These are phyloP conservation scores for Oreochromis aureus DNA, from an alignment of 2,113 vertebrate genomes.

Conservation along the genomic window DNA sequence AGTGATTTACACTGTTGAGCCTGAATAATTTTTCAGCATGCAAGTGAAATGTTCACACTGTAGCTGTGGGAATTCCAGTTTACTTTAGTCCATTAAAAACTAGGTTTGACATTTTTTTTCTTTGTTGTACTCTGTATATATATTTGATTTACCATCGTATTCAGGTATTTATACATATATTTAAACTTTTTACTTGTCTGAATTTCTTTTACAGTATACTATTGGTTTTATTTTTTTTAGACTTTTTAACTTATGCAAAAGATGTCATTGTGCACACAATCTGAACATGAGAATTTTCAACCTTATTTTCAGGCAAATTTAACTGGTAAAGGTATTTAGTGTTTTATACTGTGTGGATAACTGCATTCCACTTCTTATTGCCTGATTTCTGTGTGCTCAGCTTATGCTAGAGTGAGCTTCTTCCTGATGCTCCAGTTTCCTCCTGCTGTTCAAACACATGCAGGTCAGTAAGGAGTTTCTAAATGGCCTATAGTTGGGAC, in stretches of 20 bases:
- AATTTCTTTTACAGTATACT: background rate
- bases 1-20: background rate
- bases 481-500: background rate
- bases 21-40: background rate
- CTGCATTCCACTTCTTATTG: background rate
- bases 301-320: background rate
- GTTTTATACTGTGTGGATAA: background rate
- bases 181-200: background rate
- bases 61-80: background rate
- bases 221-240: background rate
- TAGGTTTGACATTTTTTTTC: background rate
- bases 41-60: background rate
- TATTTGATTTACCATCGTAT: background rate
- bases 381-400: background rate
- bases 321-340: background rate
- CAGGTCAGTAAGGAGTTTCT: background rate
- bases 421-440: background rate
- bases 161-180: background rate
- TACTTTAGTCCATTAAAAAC: background rate
- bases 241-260: background rate
- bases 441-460: background rate
- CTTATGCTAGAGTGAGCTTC: background rate
- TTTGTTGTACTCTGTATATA: background rate
- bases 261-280: background rate
- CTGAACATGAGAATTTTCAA: background rate